Conservation (phyloP, 2,888 invertebrate species). For the Pandemis cinnamomeana region DNA sequence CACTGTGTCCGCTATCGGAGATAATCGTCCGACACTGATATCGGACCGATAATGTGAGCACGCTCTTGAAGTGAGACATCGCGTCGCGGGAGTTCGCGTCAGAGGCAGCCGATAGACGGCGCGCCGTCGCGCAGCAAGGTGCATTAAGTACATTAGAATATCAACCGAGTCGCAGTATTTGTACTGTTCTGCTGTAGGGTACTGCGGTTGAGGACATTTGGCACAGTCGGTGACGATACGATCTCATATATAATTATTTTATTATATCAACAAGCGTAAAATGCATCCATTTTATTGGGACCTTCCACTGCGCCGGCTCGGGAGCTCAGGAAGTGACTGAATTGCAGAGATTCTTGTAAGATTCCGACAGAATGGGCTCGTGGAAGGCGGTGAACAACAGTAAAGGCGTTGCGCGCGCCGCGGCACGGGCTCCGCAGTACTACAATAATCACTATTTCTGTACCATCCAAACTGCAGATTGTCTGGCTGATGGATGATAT, state of each 20-base stretch:
- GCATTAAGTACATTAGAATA: conserved; percentile 2
- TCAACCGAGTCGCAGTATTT: neutral
- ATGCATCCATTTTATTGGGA: conserved; percentile 16
- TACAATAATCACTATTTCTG: no score
- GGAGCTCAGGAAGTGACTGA: conserved; percentile 21
- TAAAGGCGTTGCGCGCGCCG: neutral
- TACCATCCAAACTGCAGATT: no score
- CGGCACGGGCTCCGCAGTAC: neutral
- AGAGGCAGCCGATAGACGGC: neutral
- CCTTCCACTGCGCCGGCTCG: conserved; percentile 13
- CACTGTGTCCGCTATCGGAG: no score
- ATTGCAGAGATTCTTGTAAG: conserved; percentile 32
- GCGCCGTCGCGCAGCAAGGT: neutral
- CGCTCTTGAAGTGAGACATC: neutral
- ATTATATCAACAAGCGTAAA: conserved; percentile 35
- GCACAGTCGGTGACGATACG: conserved; percentile 67
- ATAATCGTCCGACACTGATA: neutral
- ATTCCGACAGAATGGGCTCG: conserved; percentile 17
- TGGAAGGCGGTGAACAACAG: conserved; percentile 7
- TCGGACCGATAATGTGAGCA: no score
- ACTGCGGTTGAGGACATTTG: conserved; percentile 54
- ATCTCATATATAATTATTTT: conserved; percentile 27
- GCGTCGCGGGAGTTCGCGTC: neutral
- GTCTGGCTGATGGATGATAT: no score
- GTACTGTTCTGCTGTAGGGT: neutral